These are phyloP conservation scores for Lasius platythorax DNA, from an alignment of 2,888 invertebrate genomes.

Conservation along the genomic window DNA sequence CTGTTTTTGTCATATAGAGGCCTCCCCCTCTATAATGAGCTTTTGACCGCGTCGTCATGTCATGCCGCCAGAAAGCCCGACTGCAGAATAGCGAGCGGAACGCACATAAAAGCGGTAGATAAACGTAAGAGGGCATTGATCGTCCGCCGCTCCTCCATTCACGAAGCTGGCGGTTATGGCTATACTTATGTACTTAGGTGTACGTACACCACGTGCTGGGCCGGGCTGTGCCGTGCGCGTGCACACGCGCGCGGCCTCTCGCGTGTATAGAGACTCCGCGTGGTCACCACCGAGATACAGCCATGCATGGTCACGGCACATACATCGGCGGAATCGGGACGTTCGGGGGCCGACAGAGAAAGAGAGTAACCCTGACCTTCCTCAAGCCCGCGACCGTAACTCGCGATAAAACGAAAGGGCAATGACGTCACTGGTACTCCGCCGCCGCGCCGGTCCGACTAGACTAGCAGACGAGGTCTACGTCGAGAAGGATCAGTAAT, in stretches of 20 bases:
- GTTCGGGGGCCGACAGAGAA: constrained; percentile 69
- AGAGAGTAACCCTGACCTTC: constrained; percentile 81
- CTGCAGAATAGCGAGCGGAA: constrained; percentile 46
- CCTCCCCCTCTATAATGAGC: background rate
- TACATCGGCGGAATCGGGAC: constrained; percentile 64
- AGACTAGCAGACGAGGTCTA: background rate
- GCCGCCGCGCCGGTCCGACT: constrained; percentile 22
- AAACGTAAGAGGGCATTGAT: constrained; percentile 79
- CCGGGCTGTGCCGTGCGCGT: constrained; percentile 10
- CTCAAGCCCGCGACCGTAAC: constrained; percentile 76
- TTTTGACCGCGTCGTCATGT: constrained; percentile 25
- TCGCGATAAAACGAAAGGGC: constrained; percentile 74
- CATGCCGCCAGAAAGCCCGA: constrained; percentile 63
- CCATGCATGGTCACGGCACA: constrained; percentile 76
- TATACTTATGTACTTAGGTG: constrained; percentile 78
- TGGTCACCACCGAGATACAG: constrained; percentile 68
- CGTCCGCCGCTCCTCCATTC: constrained; percentile 78
- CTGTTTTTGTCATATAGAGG: background rate
- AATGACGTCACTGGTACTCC: constrained; percentile 74
- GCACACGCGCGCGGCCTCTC: constrained; percentile 11
- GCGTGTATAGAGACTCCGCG: constrained; percentile 59
- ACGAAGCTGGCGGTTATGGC: constrained; percentile 78
- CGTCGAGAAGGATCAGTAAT: background rate
- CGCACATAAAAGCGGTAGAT: constrained; percentile 76
- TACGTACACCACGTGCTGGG: constrained; percentile 64